Evolutionary conservation across 1,140 invertebrate species (phyloP).

Genomic region (Temnothorax longispinosus): DNA sequence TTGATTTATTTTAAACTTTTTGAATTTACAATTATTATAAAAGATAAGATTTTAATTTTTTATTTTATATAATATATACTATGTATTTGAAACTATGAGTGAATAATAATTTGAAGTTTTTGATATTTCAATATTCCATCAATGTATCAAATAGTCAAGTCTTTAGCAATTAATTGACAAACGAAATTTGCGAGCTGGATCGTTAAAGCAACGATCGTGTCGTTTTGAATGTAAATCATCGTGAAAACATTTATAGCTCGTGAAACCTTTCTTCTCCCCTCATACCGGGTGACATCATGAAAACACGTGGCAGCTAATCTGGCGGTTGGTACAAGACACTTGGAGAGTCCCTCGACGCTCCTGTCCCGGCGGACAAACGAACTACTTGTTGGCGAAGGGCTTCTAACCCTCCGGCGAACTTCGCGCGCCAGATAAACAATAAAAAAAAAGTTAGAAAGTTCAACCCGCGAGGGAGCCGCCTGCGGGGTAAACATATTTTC

Average conservation of each 20-base stretch:
- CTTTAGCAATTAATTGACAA: background rate
- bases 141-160: background rate
- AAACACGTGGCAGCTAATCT: slow-evolving; percentile 56
- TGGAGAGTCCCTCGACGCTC: slow-evolving; percentile 25
- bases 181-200: background rate
- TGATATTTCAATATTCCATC: background rate
- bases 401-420: slow-evolving; percentile 56
- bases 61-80: background rate
- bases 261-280: background rate
- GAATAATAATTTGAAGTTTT: background rate
- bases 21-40: background rate
- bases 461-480: slow-evolving; percentile 70
- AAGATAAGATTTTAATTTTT: background rate
- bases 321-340: slow-evolving; percentile 33
- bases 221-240: slow-evolving; percentile 30
- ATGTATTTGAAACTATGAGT: background rate
- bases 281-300: background rate
- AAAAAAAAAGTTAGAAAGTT: slow-evolving; percentile 77
- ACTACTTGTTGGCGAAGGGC: slow-evolving; percentile 68
- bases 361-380: slow-evolving; percentile 74
- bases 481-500: slow-evolving; percentile 77
- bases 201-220: background rate
- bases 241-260: slow-evolving; percentile 27
- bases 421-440: slow-evolving; percentile 79
- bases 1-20: background rate